Evolutionary conservation across 2,113 vertebrate genomes (phyloP).

Genomic region (Neodontobutis hainanensis): DNA sequence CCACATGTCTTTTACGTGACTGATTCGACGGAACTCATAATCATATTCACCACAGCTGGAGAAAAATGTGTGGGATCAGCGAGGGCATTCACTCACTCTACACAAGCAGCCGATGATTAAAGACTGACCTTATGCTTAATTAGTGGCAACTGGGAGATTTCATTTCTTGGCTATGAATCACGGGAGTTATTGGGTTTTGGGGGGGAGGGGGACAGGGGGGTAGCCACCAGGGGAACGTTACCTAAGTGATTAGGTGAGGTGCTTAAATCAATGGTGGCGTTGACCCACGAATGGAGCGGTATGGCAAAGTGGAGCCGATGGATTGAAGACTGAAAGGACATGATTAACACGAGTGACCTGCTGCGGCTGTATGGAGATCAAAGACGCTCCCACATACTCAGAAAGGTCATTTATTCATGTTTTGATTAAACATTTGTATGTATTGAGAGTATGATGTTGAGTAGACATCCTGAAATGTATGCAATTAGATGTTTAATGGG

Average conservation of each 20-base stretch:
- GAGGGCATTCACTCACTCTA: conserved; percentile 41
- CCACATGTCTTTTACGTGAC: not conserved
- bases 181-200: too few relatives aligned
- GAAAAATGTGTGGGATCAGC: conserved; percentile 27
- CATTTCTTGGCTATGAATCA: conserved; percentile 72
- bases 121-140: conserved; percentile 78
- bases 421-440: not conserved
- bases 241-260: conserved; percentile 74
- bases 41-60: not conserved
- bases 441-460: too few relatives aligned
- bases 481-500: too few relatives aligned
- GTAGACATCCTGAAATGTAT: too few relatives aligned
- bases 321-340: conserved; percentile 46
- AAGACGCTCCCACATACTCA: too few relatives aligned
- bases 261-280: conserved; percentile 74
- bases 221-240: conserved; percentile 69
- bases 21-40: not conserved
- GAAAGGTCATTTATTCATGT: not conserved
- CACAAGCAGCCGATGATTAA: conserved; percentile 77
- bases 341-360: conserved; percentile 62
- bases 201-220: conserved; percentile 35
- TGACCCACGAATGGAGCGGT: conserved; percentile 66
- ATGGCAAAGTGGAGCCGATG: conserved; percentile 49
- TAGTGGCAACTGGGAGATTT: conserved; percentile 72
- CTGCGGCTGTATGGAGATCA: not conserved